Evolutionary conservation across 2,113 vertebrate species (phyloP), one percentile per base, ranked within the genome.

Genomic region (Dasyurus viverrinus): DNA sequence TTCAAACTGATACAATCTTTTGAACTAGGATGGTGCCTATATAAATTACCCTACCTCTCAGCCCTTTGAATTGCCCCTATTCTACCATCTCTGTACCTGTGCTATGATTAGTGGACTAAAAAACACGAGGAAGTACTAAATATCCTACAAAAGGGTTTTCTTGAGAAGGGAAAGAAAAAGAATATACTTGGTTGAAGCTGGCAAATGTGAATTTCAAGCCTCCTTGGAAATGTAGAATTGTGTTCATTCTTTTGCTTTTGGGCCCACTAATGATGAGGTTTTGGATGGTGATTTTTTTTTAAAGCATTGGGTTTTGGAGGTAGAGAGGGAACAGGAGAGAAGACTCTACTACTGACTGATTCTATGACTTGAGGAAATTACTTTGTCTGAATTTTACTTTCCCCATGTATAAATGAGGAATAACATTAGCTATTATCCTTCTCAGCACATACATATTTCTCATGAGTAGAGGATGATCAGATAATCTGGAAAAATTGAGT

Each of bases 11-110:
- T 55, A 89, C 93, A 95, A 8, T 27, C 0, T 16, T 94, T 97
- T 95, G 24, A 89, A 95, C 97, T 97, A 96, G 90, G 91, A 91
- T 46, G 0, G 0, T 92, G 47, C 0, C 94, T 89, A 0, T 0
- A 96, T 97, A 96, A 97, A 96, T 97, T 95, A 96, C 90, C 68
- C 25, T 30, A 68, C 42, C 93, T 94, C 46, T 94, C 94, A 84
- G 12, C 19, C n/a, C 68, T 84, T 84, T 84, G 68, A 84, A 94
- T 89, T 95, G 92, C 93, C 90, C 95, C 92, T 95, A 90, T 92
- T 84, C n/a, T 84, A 84, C n/a, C n/a, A 84, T 42, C n/a, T 84
- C 97, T 94, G 95, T 96, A 96, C 96, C 89, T 53, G 1, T 1
- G 0, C 76, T 68, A 0, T 93, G 96, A 97, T 97, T 95, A 93